phyloP scores from a whole-genome alignment of 2,113 vertebrate species.

The Phylloscopus trochiloides region DNA sequence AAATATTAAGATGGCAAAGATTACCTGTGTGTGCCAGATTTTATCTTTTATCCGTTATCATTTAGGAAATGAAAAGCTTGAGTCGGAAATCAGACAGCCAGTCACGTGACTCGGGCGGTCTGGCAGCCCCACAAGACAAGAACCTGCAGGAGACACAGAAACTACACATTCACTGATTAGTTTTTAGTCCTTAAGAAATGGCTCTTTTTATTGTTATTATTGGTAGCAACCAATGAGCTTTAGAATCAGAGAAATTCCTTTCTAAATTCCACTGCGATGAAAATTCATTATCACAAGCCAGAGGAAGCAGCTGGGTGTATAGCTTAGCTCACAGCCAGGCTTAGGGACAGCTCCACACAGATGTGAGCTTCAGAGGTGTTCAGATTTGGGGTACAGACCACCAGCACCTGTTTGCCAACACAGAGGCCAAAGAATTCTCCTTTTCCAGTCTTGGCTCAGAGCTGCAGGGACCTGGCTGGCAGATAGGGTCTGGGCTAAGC shows the following conservation, averaged over 20 bases:
- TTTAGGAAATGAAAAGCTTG: slow-evolving; percentile 70
- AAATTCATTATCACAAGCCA: slow-evolving; percentile 1
- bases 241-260: slow-evolving; percentile 44
- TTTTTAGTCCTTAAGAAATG: slow-evolving; percentile 53
- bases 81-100: slow-evolving; percentile 48
- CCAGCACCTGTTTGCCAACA: neutral
- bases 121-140: slow-evolving; percentile 43
- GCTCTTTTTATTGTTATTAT: slow-evolving; percentile 40
- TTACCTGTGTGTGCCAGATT: slow-evolving; percentile 71
- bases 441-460: neutral
- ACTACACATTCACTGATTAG: slow-evolving; percentile 18
- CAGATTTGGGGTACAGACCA: neutral
- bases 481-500: neutral
- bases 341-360: neutral
- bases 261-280: neutral
- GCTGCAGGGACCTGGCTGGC: neutral
- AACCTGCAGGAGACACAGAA: slow-evolving; percentile 27
- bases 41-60: slow-evolving; percentile 69
- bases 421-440: neutral
- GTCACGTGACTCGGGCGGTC: neutral
- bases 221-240: slow-evolving; percentile 27
- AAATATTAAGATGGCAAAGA: slow-evolving; percentile 79
- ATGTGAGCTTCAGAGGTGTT: neutral
- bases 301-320: slow-evolving; percentile 6
- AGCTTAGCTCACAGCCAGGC: neutral